phyloP scores from a whole-genome alignment of 2,113 vertebrate species.

The Notarius quadriscutis region DNA sequence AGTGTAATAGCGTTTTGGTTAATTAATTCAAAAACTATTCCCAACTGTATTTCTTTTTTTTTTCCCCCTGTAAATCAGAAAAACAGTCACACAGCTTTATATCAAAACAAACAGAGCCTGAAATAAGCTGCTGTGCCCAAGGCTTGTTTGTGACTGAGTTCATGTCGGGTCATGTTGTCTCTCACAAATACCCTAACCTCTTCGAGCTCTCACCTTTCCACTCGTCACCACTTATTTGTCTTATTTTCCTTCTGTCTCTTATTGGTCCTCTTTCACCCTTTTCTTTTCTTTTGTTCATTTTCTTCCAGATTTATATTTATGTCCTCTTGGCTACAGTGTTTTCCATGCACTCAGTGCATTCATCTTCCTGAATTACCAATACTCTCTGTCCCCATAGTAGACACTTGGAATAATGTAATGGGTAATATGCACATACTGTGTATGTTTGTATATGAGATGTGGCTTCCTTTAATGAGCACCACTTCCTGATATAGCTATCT shows the following conservation, averaged over 20 bases:
- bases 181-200: background rate
- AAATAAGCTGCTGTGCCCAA: slow-evolving; percentile 41
- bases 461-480: slow-evolving; percentile 59
- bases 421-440: slow-evolving; percentile 50
- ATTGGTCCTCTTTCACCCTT: background rate
- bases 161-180: slow-evolving; percentile 41
- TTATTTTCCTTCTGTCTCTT: slow-evolving; percentile 38
- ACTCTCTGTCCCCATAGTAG: slow-evolving; percentile 61
- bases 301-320: slow-evolving; percentile 8
- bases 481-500: slow-evolving; percentile 46
- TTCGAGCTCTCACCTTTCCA: slow-evolving; percentile 8
- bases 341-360: slow-evolving; percentile 61
- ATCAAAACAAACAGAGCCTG: slow-evolving; percentile 44
- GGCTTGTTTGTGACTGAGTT: slow-evolving; percentile 42
- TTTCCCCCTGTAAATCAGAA: background rate
- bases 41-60: background rate
- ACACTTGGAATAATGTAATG: slow-evolving; percentile 45
- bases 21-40: slow-evolving; percentile 38
- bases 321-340: slow-evolving; percentile 44
- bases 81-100: slow-evolving; percentile 3
- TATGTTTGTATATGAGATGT: slow-evolving; percentile 53
- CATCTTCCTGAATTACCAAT: background rate
- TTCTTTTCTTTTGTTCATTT: slow-evolving; percentile 31
- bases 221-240: slow-evolving; percentile 21
- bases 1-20: slow-evolving; percentile 32